These are phyloP conservation scores for Meleagris gallopavo DNA, from an alignment of 2,113 vertebrate species.

Conservation along the genomic window DNA sequence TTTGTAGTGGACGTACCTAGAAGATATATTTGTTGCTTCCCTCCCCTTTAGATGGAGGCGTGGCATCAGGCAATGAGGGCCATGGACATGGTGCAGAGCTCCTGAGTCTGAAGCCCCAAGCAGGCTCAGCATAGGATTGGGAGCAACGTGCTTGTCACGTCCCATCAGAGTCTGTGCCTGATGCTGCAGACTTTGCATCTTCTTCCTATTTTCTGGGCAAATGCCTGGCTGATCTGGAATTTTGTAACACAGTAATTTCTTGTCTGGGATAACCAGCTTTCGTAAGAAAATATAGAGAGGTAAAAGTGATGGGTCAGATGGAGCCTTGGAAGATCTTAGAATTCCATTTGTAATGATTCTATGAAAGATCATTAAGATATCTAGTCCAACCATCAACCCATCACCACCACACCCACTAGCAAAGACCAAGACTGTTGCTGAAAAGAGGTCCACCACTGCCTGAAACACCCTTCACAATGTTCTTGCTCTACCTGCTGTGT, in stretches of 20 bases:
- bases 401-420: too few species aligned
- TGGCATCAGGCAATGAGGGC: not conserved
- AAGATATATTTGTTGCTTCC: not conserved
- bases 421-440: fast-evolving
- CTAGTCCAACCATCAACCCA: too few species aligned
- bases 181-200: not conserved
- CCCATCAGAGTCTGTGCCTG: too few species aligned
- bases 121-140: not conserved
- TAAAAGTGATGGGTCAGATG: not conserved
- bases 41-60: not conserved
- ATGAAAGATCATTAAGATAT: too few species aligned
- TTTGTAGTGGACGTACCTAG: not conserved
- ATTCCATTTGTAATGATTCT: too few species aligned
- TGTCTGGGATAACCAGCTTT: not conserved
- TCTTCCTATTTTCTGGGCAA: not conserved
- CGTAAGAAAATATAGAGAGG: not conserved
- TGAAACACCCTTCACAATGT: not conserved
- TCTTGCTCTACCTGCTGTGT: fast-evolving
- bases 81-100: not conserved
- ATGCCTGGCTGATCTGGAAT: not conserved
- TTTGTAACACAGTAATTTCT: not conserved
- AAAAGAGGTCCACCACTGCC: not conserved
- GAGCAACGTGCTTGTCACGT: not conserved
- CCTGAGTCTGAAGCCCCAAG: not conserved
- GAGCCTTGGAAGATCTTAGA: not conserved